These are phyloP conservation scores for Pseudomyrmex gracilis DNA, from an alignment of 1,140 invertebrate genomes.

Conservation along the genomic window DNA sequence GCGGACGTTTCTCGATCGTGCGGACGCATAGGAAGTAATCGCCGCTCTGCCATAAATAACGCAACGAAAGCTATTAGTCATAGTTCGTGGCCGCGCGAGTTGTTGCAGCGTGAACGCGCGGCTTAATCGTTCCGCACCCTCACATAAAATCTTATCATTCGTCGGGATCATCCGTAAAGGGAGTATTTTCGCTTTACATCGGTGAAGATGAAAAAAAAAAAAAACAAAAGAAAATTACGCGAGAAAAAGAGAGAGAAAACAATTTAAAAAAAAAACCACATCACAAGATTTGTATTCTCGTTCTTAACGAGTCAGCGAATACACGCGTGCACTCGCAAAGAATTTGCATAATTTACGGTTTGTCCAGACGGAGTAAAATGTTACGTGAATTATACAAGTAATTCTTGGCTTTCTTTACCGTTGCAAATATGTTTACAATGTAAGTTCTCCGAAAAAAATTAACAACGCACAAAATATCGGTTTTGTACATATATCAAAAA, in stretches of 20 bases:
- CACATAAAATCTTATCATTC: constrained; percentile 44
- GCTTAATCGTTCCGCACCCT: constrained; percentile 61
- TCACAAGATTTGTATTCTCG: constrained; percentile 14
- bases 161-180: constrained; percentile 16
- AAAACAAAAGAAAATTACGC: not conserved
- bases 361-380: not conserved
- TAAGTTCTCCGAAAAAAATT: not conserved
- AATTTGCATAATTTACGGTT: constrained; percentile 30
- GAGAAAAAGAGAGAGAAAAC: not conserved
- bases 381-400: constrained; percentile 21
- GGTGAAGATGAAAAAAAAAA: not conserved
- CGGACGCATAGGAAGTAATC: constrained; percentile 63
- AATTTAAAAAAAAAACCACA: no score
- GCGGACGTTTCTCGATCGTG: constrained; percentile 53
- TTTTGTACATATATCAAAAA: not conserved
- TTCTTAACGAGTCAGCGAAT: not conserved
- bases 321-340: not conserved
- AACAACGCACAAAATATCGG: not conserved
- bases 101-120: constrained; percentile 10
- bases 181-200: not conserved
- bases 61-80: constrained; percentile 68
- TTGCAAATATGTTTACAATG: not conserved
- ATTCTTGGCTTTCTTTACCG: no score
- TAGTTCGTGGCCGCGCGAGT: constrained; percentile 50
- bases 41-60: constrained; percentile 61